Percentiles rank a stretch among this genome's conserved stretches.
phyloP scores from a whole-genome alignment of 2,797 vertebrate genomes.

The Glossophaga mutica region DNA sequence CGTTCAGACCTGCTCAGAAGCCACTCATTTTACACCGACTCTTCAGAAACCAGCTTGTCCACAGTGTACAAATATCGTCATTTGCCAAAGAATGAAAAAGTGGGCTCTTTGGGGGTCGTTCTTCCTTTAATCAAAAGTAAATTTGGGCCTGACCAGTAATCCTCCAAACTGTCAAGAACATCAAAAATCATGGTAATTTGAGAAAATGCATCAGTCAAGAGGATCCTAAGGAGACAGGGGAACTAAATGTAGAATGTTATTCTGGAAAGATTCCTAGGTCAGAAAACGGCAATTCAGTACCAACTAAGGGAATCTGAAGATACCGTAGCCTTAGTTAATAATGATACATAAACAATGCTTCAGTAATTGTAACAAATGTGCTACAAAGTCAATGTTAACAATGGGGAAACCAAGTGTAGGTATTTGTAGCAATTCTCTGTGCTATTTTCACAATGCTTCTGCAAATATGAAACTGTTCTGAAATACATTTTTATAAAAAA shows the following conservation, averaged over 20 bases:
- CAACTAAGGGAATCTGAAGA: background rate
- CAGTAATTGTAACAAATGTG: background rate
- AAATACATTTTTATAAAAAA: background rate
- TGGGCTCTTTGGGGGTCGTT: background rate
- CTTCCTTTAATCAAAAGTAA: background rate
- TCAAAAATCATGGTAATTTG: background rate
- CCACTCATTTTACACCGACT: background rate
- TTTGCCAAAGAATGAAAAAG: background rate
- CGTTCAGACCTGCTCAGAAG: background rate
- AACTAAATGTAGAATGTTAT: background rate
- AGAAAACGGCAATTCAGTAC: background rate
- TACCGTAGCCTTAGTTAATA: background rate
- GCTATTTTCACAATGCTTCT: background rate
- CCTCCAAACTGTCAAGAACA: background rate
- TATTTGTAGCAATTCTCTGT: background rate
- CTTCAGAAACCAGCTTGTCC: background rate
- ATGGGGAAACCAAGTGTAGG: background rate
- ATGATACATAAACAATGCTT: background rate
- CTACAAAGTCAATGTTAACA: background rate
- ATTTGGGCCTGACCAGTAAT: background rate
- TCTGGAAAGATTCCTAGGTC: background rate
- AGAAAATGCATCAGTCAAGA: background rate
- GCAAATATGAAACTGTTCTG: background rate
- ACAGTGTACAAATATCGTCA: background rate
- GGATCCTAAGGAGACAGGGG: background rate